Percentiles rank a stretch among this genome's conserved stretches.
Conservation (phyloP, 2,797 vertebrate species). For the Acrossocheilus wenchowensis region DNA sequence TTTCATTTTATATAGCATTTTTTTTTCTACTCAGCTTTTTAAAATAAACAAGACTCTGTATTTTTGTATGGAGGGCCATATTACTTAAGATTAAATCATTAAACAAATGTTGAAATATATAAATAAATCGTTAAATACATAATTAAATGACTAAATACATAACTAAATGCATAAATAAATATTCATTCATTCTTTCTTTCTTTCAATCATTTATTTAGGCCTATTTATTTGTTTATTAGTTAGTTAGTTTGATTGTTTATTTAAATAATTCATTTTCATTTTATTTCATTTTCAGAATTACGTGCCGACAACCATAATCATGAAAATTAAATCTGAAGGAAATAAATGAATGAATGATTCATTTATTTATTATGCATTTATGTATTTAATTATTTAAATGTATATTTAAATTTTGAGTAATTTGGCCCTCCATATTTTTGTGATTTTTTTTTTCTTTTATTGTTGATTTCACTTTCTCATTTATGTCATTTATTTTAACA, state of each 20-base stretch:
- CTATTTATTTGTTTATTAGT: too few species aligned
- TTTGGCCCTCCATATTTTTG: too few species aligned
- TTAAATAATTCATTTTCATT: too few species aligned
- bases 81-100: background rate
- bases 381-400: too few species aligned
- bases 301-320: accelerated
- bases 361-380: too few species aligned
- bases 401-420: too few species aligned
- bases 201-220: too few species aligned
- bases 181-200: too few species aligned
- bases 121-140: background rate
- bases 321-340: too few species aligned
- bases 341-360: too few species aligned
- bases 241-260: too few species aligned
- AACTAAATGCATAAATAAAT: too few species aligned
- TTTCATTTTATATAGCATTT: background rate
- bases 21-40: background rate
- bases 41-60: background rate
- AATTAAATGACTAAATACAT: background rate
- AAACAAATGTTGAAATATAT: background rate
- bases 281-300: background rate
- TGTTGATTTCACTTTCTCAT: background rate
- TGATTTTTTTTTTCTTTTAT: background rate
- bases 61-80: background rate
- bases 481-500: background rate